phyloP scores from a whole-genome alignment of 1,140 invertebrate genomes.

The Centruroides vittatus region DNA sequence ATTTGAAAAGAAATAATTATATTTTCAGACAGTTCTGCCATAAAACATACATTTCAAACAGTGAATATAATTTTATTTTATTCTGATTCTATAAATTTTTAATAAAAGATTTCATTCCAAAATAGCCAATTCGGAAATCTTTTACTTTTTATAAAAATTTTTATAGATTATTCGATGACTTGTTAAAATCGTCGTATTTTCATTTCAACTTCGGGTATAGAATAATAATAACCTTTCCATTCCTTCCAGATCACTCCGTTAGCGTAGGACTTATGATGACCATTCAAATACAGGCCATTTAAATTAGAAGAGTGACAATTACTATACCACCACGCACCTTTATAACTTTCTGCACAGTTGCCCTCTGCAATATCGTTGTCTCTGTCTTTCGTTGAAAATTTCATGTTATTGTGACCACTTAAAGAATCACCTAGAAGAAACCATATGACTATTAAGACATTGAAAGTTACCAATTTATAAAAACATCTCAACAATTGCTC shows the following conservation, averaged over 20 bases:
- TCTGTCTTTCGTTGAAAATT: conserved; percentile 51
- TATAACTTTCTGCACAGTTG: conserved; percentile 43
- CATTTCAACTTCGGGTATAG: conserved; percentile 3
- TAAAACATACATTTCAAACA: too few species aligned
- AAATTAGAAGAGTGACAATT: conserved; percentile 86
- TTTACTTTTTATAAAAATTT: too few species aligned
- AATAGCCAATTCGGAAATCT: too few species aligned
- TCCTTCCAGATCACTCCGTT: conserved; percentile 46
- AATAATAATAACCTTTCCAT: conserved; percentile 44
- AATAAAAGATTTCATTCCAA: too few species aligned
- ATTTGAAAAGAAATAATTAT: too few species aligned
- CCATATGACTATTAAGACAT: too few species aligned
- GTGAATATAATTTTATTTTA: too few species aligned
- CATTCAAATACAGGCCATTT: conserved; percentile 78
- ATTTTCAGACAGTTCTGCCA: too few species aligned
- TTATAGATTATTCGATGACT: too few species aligned
- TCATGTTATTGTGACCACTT: conserved; percentile 42
- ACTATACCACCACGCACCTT: conserved; percentile 37
- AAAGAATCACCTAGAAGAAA: too few species aligned
- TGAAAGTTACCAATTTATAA: too few species aligned
- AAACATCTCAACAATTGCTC: background rate
- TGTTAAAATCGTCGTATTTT: background rate
- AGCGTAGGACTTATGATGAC: conserved; percentile 24
- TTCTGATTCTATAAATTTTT: too few species aligned
- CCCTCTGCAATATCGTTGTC: conserved; percentile 54